Percentiles rank a stretch among this genome's conserved stretches.
Evolutionary conservation across 2,113 vertebrate genomes (phyloP).

Genomic region (Paralichthys olivaceus): DNA sequence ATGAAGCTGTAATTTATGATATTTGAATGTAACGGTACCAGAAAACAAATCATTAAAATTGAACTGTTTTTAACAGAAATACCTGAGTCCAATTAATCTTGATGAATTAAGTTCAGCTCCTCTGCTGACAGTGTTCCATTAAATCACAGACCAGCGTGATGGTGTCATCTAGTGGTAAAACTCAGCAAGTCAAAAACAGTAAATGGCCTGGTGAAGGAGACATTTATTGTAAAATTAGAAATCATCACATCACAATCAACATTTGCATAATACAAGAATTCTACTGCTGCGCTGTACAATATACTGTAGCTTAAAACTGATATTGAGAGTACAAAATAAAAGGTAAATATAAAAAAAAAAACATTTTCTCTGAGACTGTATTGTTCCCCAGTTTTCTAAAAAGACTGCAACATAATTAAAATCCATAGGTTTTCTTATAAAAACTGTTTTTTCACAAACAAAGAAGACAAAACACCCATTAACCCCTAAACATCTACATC

Average conservation of each 20-base stretch:
- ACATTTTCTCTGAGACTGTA: not conserved
- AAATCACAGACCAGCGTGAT: not conserved
- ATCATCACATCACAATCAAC: conserved; percentile 43
- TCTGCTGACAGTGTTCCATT: too few relatives aligned
- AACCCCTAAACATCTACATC: conserved; percentile 16
- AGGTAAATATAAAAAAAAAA: not conserved
- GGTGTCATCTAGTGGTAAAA: conserved; percentile 70
- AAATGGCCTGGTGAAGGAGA: conserved; percentile 27
- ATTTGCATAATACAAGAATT: conserved; percentile 21
- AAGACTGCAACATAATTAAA: conserved; percentile 3
- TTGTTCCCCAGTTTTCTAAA: conserved; percentile 23
- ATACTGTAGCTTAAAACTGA: conserved; percentile 26
- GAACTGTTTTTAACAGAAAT: too few relatives aligned
- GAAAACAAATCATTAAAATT: too few relatives aligned
- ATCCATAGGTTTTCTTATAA: conserved; percentile 17
- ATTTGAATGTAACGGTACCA: too few relatives aligned
- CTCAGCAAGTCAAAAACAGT: not conserved
- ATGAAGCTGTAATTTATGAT: too few relatives aligned
- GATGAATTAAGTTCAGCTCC: too few relatives aligned
- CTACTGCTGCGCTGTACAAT: conserved; percentile 53
- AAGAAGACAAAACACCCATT: conserved; percentile 10
- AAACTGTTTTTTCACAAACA: conserved; percentile 33
- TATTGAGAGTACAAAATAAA: not conserved
- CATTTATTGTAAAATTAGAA: conserved; percentile 79
- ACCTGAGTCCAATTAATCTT: too few relatives aligned